phyloP scores from a whole-genome alignment of 2,888 invertebrate species.

The Eupithecia insigniata region DNA sequence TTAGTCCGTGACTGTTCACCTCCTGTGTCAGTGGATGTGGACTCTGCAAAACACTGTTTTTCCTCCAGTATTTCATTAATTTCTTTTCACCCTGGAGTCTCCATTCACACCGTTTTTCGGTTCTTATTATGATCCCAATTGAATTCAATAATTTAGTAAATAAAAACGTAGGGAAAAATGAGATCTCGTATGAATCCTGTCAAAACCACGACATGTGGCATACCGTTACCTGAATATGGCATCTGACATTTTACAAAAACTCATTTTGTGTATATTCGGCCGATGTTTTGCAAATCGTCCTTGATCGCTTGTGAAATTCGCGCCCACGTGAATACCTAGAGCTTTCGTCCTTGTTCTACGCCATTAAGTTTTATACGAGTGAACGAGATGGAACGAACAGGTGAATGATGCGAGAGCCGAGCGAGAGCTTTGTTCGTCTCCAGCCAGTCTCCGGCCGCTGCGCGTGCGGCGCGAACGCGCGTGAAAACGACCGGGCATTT shows the following conservation, averaged over 20 bases:
- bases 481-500: slow-evolving; percentile 53
- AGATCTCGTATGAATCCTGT: neutral
- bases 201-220: slow-evolving; percentile 22
- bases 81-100: too few relatives aligned
- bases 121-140: neutral
- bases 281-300: slow-evolving; percentile 73
- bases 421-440: slow-evolving; percentile 58
- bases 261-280: slow-evolving; percentile 57
- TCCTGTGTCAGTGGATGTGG: too few relatives aligned
- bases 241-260: slow-evolving; percentile 66
- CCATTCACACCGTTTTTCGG: too few relatives aligned
- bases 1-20: too few relatives aligned
- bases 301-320: slow-evolving; percentile 74
- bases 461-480: slow-evolving; percentile 74
- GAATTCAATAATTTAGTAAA: neutral
- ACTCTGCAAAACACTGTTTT: too few relatives aligned
- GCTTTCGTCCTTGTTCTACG: slow-evolving; percentile 60
- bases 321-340: slow-evolving; percentile 57
- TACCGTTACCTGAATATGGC: slow-evolving; percentile 44
- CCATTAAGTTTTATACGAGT: slow-evolving; percentile 50
- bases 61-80: too few relatives aligned
- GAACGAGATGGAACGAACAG: slow-evolving; percentile 60
- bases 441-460: slow-evolving; percentile 77
- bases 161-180: neutral
- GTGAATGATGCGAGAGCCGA: slow-evolving; percentile 59